Evolutionary conservation across 2,113 vertebrate species (phyloP).

Genomic region (Chroicocephalus ridibundus): DNA sequence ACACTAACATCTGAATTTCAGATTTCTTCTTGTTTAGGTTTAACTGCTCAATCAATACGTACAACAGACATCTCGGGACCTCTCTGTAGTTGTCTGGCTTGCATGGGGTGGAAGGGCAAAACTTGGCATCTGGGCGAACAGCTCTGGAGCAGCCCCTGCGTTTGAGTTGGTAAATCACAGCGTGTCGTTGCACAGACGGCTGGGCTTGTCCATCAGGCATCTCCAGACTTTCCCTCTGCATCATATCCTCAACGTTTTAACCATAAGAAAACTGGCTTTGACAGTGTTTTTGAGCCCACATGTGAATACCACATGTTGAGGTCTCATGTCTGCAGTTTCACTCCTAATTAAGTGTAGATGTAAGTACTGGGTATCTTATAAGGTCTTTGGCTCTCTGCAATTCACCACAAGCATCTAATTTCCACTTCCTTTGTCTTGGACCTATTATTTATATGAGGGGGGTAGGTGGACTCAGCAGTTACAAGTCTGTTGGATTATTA

Average conservation of each 20-base stretch:
- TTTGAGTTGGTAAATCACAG: not conserved
- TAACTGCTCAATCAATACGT: not conserved
- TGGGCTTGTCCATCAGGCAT: not conserved
- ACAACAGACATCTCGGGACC: not conserved
- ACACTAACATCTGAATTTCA: constrained; percentile 60
- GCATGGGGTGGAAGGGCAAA: not conserved
- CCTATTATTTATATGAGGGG: not conserved
- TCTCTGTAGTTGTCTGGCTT: not conserved
- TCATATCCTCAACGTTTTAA: not conserved
- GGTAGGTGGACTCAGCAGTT: constrained; percentile 29
- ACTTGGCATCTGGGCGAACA: not conserved
- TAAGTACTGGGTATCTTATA: constrained; percentile 46
- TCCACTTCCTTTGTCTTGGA: constrained; percentile 53
- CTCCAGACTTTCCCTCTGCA: not conserved
- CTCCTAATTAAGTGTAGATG: constrained; percentile 61
- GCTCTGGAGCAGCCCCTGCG: not conserved
- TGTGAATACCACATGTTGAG: constrained; percentile 68
- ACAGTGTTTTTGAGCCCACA: constrained; percentile 50
- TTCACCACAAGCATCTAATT: constrained; percentile 59
- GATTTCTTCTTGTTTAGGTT: not conserved
- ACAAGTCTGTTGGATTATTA: constrained; percentile 14
- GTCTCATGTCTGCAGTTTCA: constrained; percentile 64
- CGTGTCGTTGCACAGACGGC: not conserved
- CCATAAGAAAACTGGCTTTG: not conserved
- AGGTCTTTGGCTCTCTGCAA: constrained; percentile 54